Evolutionary conservation across 2,797 vertebrate genomes (phyloP), one percentile per base, ranked within the genome.

Genomic region (Enteromius argenteus): DNA sequence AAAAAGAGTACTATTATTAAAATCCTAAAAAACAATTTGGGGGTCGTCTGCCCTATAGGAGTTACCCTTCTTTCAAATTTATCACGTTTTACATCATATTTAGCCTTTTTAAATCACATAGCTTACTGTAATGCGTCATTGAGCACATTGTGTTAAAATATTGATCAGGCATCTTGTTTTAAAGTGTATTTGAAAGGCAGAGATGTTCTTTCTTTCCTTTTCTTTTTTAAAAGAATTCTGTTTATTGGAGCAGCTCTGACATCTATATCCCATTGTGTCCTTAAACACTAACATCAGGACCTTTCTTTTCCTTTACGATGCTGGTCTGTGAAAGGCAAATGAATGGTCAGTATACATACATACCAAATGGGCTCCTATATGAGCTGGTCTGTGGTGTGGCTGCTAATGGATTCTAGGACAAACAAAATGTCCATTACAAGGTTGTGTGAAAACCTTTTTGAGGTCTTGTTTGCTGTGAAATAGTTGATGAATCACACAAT

Each of bases 351-450:
- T 75, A 23, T 23, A 75, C 58, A 37, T 39, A 42, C 79, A 44
- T 58, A 80, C n/a, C 30, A 58, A 71, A 72, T 67, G 60, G 27
- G 49, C 30, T 10, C 21, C 19, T 35, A 27, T 53, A n/a, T 46
- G 68, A 62, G 80, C 19, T 62, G 44, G 14, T 76, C n/a, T 76
- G 62, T 42, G 15, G 44, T 67, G 72, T 68, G 35, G 17, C 72
- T 56, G 60, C 32, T 83, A 83, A 83, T 83, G 81, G 81, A 83
- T 67, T 83, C 62, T 76, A 11, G 60, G 72, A 83, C n/a, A 67
- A 76, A 83, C 71, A 68, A 68, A 83, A 67, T 67, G 42, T 76
- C 46, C 72, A 42, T 83, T 56, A 68, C 72, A 76, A 56, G 81
- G 44, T 53, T 67, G 58, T 30, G 64, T 76, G 44, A 83, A 56